Evolutionary conservation across 1,140 invertebrate genomes (phyloP).

Genomic region (Macrostomum lignano): DNA sequence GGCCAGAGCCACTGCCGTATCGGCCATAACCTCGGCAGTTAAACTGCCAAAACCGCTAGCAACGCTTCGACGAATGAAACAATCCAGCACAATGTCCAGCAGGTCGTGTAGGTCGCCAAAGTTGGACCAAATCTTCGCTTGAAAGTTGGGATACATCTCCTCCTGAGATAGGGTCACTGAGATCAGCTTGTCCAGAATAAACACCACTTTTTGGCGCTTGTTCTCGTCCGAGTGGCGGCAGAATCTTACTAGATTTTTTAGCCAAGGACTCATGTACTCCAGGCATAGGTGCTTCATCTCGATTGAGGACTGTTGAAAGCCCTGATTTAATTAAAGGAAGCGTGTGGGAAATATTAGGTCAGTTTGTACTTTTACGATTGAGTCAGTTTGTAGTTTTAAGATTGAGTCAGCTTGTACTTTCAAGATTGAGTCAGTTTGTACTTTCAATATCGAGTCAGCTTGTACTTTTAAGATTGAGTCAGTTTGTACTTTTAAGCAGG

Average conservation of each 20-base stretch:
- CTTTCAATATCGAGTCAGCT: no score
- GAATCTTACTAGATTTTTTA: conserved; percentile 72
- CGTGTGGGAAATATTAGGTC: no score
- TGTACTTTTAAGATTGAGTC: no score
- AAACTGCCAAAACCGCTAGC: conserved; percentile 63
- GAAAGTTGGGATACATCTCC: conserved; percentile 81
- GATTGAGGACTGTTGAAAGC: conserved; percentile 43
- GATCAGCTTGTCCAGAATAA: conserved; percentile 76
- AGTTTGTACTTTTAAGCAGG: no score
- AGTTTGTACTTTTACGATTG: no score
- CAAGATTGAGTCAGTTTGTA: no score
- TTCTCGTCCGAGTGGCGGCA: conserved; percentile 67
- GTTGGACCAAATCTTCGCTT: conserved; percentile 92
- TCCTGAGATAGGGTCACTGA: conserved; percentile 74
- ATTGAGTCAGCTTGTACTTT: no score
- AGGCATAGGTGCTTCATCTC: conserved; percentile 86
- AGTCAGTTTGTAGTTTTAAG: no score
- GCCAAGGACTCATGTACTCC: conserved; percentile 92
- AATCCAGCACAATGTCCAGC: conserved; percentile 79
- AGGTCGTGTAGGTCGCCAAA: conserved; percentile 74
- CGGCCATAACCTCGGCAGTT: conserved; percentile 91
- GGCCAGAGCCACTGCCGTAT: conserved; percentile 75
- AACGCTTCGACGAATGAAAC: conserved; percentile 60
- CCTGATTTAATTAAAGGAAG: no score
- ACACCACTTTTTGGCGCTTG: conserved; percentile 62